Base-by-base conservation (phyloP, 1,140 invertebrate genomes). In the Diabrotica undecimpunctata region DNA sequence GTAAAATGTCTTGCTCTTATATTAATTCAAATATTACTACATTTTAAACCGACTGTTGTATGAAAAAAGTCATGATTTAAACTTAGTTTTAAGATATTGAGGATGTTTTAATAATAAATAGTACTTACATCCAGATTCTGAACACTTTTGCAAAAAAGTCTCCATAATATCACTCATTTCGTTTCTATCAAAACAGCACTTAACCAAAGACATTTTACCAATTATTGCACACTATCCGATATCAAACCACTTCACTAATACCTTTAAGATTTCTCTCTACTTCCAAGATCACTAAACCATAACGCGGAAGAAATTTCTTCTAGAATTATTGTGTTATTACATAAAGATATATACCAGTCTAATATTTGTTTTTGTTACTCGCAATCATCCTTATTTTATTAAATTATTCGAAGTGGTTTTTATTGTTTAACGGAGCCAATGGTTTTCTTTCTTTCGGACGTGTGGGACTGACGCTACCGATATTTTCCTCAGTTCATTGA, bases 91-190 rank as follows among this genome's bases (percentile, higher is more conserved):
- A n/a, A 46, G n/a, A 46, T 10, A 4, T 10, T 10, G 8, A 2
- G 41, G n/a, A 10, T 46, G n/a, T 46, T 46, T 10, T 46, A 10
- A 10, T 10, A 4, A 46, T 10, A 6, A 46, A 46, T 54, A 13
- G 12, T n/a, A 54, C 53, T 54, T 54, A 54, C 46, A 60, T 36
- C 54, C 52, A 64, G 54, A 37, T 25, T 13, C 61, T 66, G 63
- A 61, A 77, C 90, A 92, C 80, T 91, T 91, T 77, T 88, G 86
- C 5, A 87, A 81, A 62, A 91, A 84, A 51, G 85, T 86, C 67
- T 91, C 89, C 60, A 91, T 79, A 72, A 91, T 83, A 76, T 91
- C 89, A 4, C 88, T 84, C 13, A 87, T 77, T 73, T 91, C 89
- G 5, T 79, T 79, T 13, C 86, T 82, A 70, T 91, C 89, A 75